Percentiles rank a stretch among this genome's conserved stretches.
phyloP scores from a whole-genome alignment of 2,113 vertebrate genomes.

The Nothoprocta perdicaria region DNA sequence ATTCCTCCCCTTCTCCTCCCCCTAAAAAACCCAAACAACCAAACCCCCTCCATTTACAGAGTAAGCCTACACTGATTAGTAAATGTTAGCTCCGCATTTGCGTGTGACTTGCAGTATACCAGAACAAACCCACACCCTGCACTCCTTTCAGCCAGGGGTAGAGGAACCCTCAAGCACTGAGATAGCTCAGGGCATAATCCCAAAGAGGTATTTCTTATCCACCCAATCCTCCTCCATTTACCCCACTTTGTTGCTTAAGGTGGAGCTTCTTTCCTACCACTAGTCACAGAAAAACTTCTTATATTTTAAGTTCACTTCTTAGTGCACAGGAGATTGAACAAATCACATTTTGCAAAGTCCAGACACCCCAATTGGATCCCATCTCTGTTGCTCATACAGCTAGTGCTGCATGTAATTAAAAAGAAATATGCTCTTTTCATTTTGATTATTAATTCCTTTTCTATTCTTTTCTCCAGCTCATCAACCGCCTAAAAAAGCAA shows the following conservation, averaged over 20 bases:
- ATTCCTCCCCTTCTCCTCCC: rapidly evolving
- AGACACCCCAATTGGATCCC: background rate
- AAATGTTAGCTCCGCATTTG: background rate
- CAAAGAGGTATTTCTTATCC: background rate
- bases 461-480: background rate
- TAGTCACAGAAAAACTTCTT: background rate
- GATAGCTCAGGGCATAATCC: background rate
- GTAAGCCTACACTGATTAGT: background rate
- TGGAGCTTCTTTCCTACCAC: background rate
- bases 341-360: background rate
- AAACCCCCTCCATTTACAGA: background rate
- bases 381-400: background rate
- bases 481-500: background rate
- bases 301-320: background rate
- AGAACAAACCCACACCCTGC: background rate
- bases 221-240: background rate
- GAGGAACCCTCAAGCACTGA: background rate
- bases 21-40: no score
- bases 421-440: background rate
- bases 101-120: background rate
- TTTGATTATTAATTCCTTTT: background rate
- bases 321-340: background rate
- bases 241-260: background rate
- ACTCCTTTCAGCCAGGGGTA: background rate
- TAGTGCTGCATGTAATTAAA: no score